Evolutionary conservation across 2,113 vertebrate genomes (phyloP).

Genomic region (Anolis sagrei): DNA sequence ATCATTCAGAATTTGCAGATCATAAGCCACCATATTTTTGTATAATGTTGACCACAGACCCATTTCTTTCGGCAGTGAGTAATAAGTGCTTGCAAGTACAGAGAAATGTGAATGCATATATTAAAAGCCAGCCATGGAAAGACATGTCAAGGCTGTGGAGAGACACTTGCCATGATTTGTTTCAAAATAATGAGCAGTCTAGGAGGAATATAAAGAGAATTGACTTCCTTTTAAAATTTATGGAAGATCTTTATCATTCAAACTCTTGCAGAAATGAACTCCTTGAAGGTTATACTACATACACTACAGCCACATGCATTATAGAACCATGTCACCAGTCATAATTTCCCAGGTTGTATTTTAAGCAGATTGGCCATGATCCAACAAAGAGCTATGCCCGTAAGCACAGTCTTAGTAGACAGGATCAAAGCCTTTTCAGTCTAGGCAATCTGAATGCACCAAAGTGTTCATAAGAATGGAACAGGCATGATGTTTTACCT

Average conservation of each 20-base stretch:
- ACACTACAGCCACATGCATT: slow-evolving; percentile 22
- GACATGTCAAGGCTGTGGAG: slow-evolving; percentile 54
- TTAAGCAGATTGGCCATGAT: slow-evolving; percentile 30
- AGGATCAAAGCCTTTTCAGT: background rate
- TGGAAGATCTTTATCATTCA: slow-evolving; percentile 63
- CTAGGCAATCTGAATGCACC: background rate
- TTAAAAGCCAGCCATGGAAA: slow-evolving; percentile 46
- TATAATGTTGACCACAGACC: slow-evolving; percentile 8
- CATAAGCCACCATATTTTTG: background rate
- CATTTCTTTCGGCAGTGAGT: background rate
- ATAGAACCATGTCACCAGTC: background rate
- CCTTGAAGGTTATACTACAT: slow-evolving; percentile 44
- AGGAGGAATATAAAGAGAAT: slow-evolving; percentile 52
- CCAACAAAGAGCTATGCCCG: background rate
- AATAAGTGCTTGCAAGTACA: slow-evolving; percentile 28
- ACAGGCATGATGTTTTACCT: background rate
- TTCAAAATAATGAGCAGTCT: slow-evolving; percentile 33
- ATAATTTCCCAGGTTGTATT: slow-evolving; percentile 29
- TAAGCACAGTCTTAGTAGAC: background rate
- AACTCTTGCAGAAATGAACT: slow-evolving; percentile 58
- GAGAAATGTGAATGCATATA: background rate
- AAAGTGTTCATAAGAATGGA: background rate
- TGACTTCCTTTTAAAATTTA: slow-evolving; percentile 58
- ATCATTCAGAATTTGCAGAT: slow-evolving; percentile 19
- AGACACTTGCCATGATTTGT: slow-evolving; percentile 29